phyloP scores from a whole-genome alignment of 1,140 invertebrate genomes.

The Anastrepha ludens region DNA sequence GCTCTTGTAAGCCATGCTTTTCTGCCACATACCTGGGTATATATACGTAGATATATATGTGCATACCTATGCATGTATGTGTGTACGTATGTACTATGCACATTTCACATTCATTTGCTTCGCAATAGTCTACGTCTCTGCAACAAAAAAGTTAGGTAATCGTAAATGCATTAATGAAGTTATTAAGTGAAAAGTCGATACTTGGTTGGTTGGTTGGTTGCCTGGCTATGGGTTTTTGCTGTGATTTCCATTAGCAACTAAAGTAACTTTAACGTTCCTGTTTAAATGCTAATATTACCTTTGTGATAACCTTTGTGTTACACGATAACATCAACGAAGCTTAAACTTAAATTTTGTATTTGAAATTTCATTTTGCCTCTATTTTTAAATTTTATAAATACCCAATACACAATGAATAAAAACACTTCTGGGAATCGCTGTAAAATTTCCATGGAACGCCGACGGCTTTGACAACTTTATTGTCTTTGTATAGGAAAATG shows the following conservation, averaged over 20 bases:
- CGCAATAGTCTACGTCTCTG: not conserved
- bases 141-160: not conserved
- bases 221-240: not conserved
- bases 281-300: too few species aligned
- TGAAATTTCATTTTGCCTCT: too few species aligned
- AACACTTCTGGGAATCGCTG: too few species aligned
- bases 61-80: not conserved
- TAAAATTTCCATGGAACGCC: too few species aligned
- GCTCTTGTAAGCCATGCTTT: constrained; percentile 26
- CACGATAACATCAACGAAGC: too few species aligned
- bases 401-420: too few species aligned
- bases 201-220: not conserved
- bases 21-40: not conserved
- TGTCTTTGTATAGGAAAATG: too few species aligned
- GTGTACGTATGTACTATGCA: not conserved
- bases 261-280: too few species aligned
- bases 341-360: too few species aligned
- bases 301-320: too few species aligned
- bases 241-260: not conserved
- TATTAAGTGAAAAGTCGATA: not conserved
- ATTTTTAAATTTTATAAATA: too few species aligned
- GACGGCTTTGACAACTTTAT: too few species aligned
- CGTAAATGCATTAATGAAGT: not conserved
- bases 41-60: constrained; percentile 8
- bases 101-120: not conserved